These are phyloP conservation scores for Antrozous pallidus DNA, from an alignment of 2,797 vertebrate species.

Conservation along the genomic window DNA sequence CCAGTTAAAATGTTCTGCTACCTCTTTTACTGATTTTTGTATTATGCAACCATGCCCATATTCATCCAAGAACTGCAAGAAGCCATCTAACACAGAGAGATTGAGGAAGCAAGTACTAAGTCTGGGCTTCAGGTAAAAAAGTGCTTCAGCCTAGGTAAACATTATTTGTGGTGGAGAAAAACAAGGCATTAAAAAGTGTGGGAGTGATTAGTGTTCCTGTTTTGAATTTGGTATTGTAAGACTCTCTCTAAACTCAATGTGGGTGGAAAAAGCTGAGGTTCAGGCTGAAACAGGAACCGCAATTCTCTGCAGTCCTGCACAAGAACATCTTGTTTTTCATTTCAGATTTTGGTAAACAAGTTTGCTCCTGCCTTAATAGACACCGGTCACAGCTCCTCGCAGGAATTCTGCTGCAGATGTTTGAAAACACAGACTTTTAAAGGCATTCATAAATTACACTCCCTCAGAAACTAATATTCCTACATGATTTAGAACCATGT, in stretches of 20 bases:
- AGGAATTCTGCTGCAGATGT: constrained; percentile 16
- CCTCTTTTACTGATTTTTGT: constrained; percentile 54
- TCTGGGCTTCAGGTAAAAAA: constrained; percentile 37
- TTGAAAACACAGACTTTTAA: not conserved
- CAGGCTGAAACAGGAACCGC: constrained; percentile 41
- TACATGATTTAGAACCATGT: not conserved
- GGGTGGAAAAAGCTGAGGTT: constrained; percentile 46
- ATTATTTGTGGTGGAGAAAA: constrained; percentile 42
- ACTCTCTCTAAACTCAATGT: constrained; percentile 48
- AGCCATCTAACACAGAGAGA: constrained; percentile 30
- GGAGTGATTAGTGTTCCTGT: constrained; percentile 38
- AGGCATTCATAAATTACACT: not conserved
- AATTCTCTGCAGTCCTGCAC: constrained; percentile 10
- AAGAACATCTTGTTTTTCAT: constrained; percentile 63
- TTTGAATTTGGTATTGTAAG: constrained; percentile 18
- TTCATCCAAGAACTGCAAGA: constrained; percentile 38
- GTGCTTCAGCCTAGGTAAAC: not conserved
- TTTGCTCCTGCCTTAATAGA: not conserved
- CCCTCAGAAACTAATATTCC: not conserved
- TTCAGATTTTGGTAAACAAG: constrained; percentile 61
- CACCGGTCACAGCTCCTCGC: not conserved
- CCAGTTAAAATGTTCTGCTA: constrained; percentile 50
- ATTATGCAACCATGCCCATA: constrained; percentile 12
- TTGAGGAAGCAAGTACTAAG: constrained; percentile 52
- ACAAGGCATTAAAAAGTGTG: not conserved